Conservation (phyloP, 2,113 vertebrate species). For the Elanus axillaris region DNA sequence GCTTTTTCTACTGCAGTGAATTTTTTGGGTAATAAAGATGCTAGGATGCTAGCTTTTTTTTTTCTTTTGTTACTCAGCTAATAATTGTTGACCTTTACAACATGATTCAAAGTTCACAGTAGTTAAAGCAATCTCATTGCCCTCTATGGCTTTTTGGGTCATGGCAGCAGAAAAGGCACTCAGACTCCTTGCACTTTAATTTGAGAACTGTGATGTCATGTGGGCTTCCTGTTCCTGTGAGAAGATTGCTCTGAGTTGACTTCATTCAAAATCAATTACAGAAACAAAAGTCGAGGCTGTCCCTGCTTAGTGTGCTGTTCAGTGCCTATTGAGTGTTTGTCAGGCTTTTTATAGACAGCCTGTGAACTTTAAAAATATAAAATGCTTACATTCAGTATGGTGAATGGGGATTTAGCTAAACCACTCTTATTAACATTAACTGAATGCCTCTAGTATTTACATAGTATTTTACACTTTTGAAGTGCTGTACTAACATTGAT, state of each 20-base stretch:
- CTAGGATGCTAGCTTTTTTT: neutral
- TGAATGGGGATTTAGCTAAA: neutral
- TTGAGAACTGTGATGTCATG: neutral
- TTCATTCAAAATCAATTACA: neutral
- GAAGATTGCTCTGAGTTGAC: neutral
- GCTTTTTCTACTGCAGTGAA: neutral
- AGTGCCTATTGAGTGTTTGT: neutral
- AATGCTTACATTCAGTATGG: neutral
- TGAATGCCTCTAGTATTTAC: neutral
- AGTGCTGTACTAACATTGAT: neutral
- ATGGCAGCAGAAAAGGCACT: neutral
- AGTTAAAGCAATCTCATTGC: neutral
- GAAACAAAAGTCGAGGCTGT: neutral
- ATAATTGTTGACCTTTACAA: neutral
- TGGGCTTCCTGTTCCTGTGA: neutral
- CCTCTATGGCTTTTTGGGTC: neutral
- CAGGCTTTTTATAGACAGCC: neutral
- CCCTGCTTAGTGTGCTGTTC: neutral
- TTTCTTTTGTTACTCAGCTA: neutral
- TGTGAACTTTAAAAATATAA: neutral
- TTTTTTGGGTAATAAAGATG: neutral
- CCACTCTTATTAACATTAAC: neutral
- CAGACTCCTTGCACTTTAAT: neutral
- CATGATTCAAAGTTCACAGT: neutral
- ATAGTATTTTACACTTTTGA: neutral